A percentile compares a stretch with the other conserved stretches of the same genome.
Conservation (phyloP, 2,797 vertebrate species). For the Phalanger gymnotis region DNA sequence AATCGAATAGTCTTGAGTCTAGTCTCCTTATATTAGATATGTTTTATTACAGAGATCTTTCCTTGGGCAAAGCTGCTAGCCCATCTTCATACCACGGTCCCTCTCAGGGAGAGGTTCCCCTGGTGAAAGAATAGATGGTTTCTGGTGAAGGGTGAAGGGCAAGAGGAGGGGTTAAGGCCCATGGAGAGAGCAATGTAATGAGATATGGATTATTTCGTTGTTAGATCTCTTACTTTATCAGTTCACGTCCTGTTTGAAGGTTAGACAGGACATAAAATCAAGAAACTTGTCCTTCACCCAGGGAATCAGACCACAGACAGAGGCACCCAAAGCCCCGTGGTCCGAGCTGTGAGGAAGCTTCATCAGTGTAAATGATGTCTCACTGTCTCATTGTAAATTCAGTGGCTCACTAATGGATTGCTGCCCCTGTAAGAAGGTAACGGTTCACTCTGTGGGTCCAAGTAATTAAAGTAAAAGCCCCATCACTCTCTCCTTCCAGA, state of each 20-base stretch:
- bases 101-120: neutral
- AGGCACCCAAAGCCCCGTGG: neutral
- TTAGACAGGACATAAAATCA: neutral
- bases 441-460: neutral
- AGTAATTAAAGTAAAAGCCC: constrained; percentile 40
- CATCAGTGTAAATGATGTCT: neutral
- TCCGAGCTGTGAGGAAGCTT: neutral
- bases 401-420: neutral
- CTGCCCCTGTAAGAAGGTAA: neutral
- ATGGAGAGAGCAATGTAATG: neutral
- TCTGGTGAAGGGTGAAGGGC: neutral
- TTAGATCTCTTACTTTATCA: constrained; percentile 6
- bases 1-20: constrained; percentile 17
- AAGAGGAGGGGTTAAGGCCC: neutral
- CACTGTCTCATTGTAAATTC: neutral
- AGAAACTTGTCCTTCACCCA: constrained; percentile 12
- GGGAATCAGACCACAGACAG: neutral
- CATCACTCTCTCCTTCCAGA: constrained; percentile 31
- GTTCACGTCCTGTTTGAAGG: neutral
- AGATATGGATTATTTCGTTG: neutral
- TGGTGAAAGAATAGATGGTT: neutral
- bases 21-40: neutral
- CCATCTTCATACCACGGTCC: constrained; percentile 23
- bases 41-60: neutral
- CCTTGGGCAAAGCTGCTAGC: neutral